phyloP scores from a whole-genome alignment of 2,797 vertebrate genomes.

The Protonibea diacanthus region DNA sequence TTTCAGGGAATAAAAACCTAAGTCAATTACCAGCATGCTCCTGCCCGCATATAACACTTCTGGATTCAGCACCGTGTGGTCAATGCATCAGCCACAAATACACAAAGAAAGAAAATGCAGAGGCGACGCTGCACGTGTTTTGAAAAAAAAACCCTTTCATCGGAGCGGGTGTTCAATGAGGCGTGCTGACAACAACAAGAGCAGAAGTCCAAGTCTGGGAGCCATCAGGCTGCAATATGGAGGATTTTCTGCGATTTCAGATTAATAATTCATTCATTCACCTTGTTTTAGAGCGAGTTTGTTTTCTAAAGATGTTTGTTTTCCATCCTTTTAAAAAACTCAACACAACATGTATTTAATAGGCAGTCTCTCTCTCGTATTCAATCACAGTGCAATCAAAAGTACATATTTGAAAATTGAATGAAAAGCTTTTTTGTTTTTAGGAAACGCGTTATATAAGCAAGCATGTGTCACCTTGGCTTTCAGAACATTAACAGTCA shows the following conservation, averaged over 20 bases:
- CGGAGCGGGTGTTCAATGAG: slow-evolving; percentile 56
- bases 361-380: neutral
- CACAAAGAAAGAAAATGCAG: slow-evolving; percentile 24
- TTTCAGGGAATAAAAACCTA: slow-evolving; percentile 46
- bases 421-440: neutral
- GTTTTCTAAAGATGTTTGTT: slow-evolving; percentile 46
- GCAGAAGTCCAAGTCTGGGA: slow-evolving; percentile 49
- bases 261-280: slow-evolving; percentile 73
- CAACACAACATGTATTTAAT: slow-evolving; percentile 21
- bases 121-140: slow-evolving; percentile 3
- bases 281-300: slow-evolving; percentile 58
- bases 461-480: neutral
- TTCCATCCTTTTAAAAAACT: slow-evolving; percentile 19
- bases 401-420: neutral
- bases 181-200: slow-evolving; percentile 56
- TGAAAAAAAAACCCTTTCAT: slow-evolving; percentile 49
- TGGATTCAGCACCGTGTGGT: slow-evolving; percentile 33
- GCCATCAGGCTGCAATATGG: slow-evolving; percentile 62
- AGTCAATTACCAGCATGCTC: slow-evolving; percentile 30
- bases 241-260: slow-evolving; percentile 61
- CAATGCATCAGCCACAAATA: slow-evolving; percentile 20
- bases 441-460: neutral
- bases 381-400: neutral
- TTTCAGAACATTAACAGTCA: neutral
- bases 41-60: slow-evolving; percentile 27